These are phyloP conservation scores for Trialeurodes vaporariorum DNA, from an alignment of 1,140 invertebrate species.

Conservation along the genomic window DNA sequence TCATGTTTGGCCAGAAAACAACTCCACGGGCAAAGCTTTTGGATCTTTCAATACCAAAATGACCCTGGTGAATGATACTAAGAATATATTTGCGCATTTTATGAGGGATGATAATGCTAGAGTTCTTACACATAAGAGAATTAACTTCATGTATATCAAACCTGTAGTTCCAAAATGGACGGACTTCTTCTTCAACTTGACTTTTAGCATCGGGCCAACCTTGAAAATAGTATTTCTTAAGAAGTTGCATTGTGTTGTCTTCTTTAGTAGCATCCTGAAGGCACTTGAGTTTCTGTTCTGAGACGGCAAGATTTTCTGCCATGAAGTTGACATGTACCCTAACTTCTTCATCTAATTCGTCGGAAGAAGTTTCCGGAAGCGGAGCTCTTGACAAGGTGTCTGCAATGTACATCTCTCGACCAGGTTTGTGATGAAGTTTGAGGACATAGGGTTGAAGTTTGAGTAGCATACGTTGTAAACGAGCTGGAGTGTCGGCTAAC, in stretches of 20 bases:
- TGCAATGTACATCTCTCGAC: background rate
- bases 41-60: constrained; percentile 36
- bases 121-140: constrained; percentile 30
- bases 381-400: constrained; percentile 3
- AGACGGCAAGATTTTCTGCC: constrained; percentile 11
- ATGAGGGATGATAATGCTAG: constrained; percentile 32
- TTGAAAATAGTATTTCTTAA: constrained; percentile 4
- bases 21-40: constrained; percentile 30
- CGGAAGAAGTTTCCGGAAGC: constrained; percentile 20
- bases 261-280: constrained; percentile 25
- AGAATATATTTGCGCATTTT: constrained; percentile 30
- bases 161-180: constrained; percentile 27
- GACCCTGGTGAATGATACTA: constrained; percentile 33
- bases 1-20: constrained; percentile 36
- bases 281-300: constrained; percentile 22
- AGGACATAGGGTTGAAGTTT: constrained; percentile 34
- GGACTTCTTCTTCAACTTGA: constrained; percentile 19
- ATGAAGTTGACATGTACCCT: constrained; percentile 3
- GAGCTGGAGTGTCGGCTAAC: constrained; percentile 29
- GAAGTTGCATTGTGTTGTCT: constrained; percentile 23
- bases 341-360: constrained; percentile 21
- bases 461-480: constrained; percentile 34
- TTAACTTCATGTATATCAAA: constrained; percentile 29
- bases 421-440: constrained; percentile 19
- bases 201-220: constrained; percentile 29